Evolutionary conservation across 2,888 invertebrate species (phyloP), one percentile per base, ranked within the genome.

Genomic region (Allygus modestus): DNA sequence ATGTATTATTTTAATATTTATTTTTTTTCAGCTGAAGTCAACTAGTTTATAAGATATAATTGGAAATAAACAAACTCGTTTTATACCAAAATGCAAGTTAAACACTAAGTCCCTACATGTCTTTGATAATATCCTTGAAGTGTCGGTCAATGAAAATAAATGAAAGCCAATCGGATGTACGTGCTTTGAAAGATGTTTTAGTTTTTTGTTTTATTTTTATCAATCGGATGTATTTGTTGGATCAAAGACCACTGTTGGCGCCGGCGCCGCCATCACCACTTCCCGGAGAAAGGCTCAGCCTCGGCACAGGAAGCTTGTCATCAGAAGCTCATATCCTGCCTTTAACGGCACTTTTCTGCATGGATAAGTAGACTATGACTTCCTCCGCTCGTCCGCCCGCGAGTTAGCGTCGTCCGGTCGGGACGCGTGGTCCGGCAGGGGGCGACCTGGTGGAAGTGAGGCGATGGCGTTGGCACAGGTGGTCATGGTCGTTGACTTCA

Each of bases 291-390:
- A 58, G 9, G 58, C 26, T 4, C 58, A 58, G 58, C 58, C 58
- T 58, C 58, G 9, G 58, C 58, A 58, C 65, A 65, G 65, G 65
- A 65, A 65, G 28, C 65, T 17, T 15, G 31, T 65, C 26, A 65
- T 65, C 65, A 65, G 65, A 65, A 65, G 28, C 65, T 65, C 65
- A 65, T 65, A 65, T 65, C 65, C 65, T 65, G 65, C 65, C 1
- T 2, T 65, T 17, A 65, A 65, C 65, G 65, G 65, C 65, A 15
- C 4, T 65, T 65, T 65, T 65, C 65, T 65, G 65, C 65, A 65
- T 65, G 65, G 65, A 5, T 65, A 65, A 65, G 65, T 65, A 31
- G 65, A 65, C 65, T 28, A 65, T 28, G 28, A 28, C 65, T 17
- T 65, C 65, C 65, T 5, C 54, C 20, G 54, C 54, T 1, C 51